Evolutionary conservation across 2,888 invertebrate genomes (phyloP).

Genomic region (Xanthostigma xanthostigma): DNA sequence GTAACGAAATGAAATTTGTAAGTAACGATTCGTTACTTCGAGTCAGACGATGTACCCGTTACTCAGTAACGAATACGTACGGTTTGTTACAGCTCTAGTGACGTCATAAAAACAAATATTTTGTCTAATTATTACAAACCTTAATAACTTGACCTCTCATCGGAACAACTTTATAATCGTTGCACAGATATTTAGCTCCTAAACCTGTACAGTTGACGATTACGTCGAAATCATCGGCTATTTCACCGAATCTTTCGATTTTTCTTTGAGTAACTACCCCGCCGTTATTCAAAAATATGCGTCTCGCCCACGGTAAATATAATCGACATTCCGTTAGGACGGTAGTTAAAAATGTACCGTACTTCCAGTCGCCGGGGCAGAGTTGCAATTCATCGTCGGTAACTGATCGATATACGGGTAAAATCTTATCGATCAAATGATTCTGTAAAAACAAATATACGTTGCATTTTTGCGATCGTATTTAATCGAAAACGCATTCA

Average conservation of each 20-base stretch:
- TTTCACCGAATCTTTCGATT: slow-evolving; percentile 43
- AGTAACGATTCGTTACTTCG: too few species aligned
- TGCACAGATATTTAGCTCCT: slow-evolving; percentile 62
- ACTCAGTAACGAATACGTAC: too few species aligned
- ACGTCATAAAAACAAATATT: too few species aligned
- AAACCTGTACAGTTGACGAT: slow-evolving; percentile 78
- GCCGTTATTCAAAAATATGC: slow-evolving; percentile 43
- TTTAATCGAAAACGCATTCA: not conserved
- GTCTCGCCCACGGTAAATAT: slow-evolving; percentile 66
- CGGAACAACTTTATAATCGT: slow-evolving; percentile 60
- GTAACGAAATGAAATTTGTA: too few species aligned
- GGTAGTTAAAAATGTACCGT: slow-evolving; percentile 70
- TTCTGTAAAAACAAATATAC: slow-evolving; percentile 36
- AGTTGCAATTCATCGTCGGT: slow-evolving; percentile 58
- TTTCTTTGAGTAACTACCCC: slow-evolving; percentile 42
- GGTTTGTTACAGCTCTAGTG: too few species aligned
- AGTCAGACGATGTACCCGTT: too few species aligned
- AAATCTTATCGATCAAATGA: slow-evolving; percentile 56
- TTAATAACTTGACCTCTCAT: slow-evolving; percentile 73
- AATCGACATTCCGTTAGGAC: slow-evolving; percentile 55
- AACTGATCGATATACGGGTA: slow-evolving; percentile 58
- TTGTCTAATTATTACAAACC: slow-evolving; percentile 25
- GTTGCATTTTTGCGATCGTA: not conserved
- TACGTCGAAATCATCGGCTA: slow-evolving; percentile 45
- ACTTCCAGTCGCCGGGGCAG: slow-evolving; percentile 62